Evolutionary conservation across 2,797 vertebrate species (phyloP), one percentile per base, ranked within the genome.

Genomic region (Neosalanx taihuensis): DNA sequence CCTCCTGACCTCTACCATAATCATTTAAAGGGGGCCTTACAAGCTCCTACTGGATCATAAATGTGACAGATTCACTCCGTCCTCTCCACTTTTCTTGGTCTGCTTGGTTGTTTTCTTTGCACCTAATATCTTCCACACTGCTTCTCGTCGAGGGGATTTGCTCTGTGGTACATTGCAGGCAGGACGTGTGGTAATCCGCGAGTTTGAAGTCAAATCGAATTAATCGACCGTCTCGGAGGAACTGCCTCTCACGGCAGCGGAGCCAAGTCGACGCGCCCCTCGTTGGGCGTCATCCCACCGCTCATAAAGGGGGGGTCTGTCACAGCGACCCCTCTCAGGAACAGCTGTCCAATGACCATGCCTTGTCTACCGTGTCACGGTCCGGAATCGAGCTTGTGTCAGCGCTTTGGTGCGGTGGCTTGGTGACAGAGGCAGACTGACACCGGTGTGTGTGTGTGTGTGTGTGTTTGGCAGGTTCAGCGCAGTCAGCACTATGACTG

Each of bases 401-500:
- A 35, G 17, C n/a, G 1, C 10, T 46, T 37, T 18, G 33, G 9
- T 17, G 6, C 20, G 9, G 20, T 65, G 35, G 10, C 9, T n/a
- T 9, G 46, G 2, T 69, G 67, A 17, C 53, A 69, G 23, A 10
- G 1, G 46, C 5, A 23, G 23, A 35, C 51, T 46, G 67, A 59
- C 53, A 29, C 20, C 51, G 5, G 51, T 18, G 15, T 9, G n/a
- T n/a, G n/a, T 0, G 13, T 20, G 57, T 41, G 29, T 60, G 51
- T 70, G 10, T 49, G 41, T 65, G 56, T 71, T 3, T 71, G 59
- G 30, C 84, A 95, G 94, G 91, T 90, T 89, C 82, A 81, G 85
- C 74, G 82, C 83, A 56, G 87, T 88, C 88, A 91, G 88, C 95
- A 95, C 92, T 92, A 96, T 96, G 95, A 94, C 95, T 85, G 95